phyloP scores from a whole-genome alignment of 2,113 vertebrate genomes.

The Lophura nycthemera region DNA sequence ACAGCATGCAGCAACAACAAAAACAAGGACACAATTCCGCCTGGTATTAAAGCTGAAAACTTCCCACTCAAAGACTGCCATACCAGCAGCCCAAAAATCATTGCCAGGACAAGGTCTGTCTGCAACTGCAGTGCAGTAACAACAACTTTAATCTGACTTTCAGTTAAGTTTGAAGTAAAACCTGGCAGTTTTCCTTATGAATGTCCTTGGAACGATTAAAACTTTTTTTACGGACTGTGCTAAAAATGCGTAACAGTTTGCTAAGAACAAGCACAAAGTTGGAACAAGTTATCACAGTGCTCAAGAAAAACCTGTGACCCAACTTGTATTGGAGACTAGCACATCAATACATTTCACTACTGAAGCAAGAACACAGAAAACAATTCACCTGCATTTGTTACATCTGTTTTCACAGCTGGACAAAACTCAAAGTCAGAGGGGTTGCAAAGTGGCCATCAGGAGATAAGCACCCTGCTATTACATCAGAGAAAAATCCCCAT shows the following conservation, averaged over 20 bases:
- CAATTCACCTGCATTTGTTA: background rate
- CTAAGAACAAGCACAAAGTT: background rate
- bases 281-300: background rate
- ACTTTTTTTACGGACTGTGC: background rate
- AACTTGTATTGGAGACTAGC: fast-evolving
- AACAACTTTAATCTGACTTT: background rate
- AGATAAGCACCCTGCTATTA: background rate
- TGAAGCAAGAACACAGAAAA: background rate
- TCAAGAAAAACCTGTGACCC: fast-evolving
- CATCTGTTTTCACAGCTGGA: background rate
- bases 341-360: background rate
- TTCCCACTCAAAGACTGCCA: background rate
- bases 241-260: background rate
- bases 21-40: background rate
- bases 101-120: background rate
- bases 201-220: background rate
- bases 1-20: background rate
- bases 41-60: background rate
- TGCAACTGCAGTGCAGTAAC: background rate
- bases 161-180: background rate
- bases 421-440: background rate
- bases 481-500: background rate
- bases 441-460: background rate
- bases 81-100: background rate
- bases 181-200: background rate